Evolutionary conservation across 2,797 vertebrate genomes (phyloP).

Genomic region (Vultur gryphus): DNA sequence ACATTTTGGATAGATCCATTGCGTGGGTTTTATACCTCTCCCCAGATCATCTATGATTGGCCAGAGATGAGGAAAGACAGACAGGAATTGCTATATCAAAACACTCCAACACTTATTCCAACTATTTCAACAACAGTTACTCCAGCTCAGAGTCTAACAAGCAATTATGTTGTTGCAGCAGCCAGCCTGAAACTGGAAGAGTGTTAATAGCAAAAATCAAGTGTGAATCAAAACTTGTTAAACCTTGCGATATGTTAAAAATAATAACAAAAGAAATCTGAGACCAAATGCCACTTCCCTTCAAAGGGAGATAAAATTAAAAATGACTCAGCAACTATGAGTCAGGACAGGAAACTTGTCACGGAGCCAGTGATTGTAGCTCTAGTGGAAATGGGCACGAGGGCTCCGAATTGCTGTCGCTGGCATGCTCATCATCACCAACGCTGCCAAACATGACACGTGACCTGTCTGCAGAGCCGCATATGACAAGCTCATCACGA

Average conservation of each 20-base stretch:
- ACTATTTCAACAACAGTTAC: background rate
- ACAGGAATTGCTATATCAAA: background rate
- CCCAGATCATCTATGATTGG: background rate
- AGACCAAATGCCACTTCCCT: conserved; percentile 11
- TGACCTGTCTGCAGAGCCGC: background rate
- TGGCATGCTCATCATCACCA: background rate
- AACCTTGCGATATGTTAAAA: background rate
- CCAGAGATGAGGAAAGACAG: background rate
- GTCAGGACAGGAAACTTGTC: conserved; percentile 48
- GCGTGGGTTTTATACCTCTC: background rate
- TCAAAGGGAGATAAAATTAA: conserved; percentile 24
- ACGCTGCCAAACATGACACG: background rate
- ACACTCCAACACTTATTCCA: background rate
- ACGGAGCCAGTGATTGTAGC: background rate
- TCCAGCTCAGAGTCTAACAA: background rate
- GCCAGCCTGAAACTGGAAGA: background rate
- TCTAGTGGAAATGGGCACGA: background rate
- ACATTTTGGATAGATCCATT: background rate
- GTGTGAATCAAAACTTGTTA: conserved; percentile 29
- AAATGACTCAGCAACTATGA: conserved; percentile 51
- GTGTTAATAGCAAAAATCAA: conserved; percentile 26
- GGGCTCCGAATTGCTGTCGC: background rate
- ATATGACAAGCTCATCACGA: background rate
- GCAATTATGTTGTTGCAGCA: background rate
- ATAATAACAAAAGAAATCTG: conserved; percentile 39